Percentiles rank a stretch among this genome's conserved stretches.
Evolutionary conservation across 2,113 vertebrate genomes (phyloP).

Genomic region (Mandrillus leucophaeus): DNA sequence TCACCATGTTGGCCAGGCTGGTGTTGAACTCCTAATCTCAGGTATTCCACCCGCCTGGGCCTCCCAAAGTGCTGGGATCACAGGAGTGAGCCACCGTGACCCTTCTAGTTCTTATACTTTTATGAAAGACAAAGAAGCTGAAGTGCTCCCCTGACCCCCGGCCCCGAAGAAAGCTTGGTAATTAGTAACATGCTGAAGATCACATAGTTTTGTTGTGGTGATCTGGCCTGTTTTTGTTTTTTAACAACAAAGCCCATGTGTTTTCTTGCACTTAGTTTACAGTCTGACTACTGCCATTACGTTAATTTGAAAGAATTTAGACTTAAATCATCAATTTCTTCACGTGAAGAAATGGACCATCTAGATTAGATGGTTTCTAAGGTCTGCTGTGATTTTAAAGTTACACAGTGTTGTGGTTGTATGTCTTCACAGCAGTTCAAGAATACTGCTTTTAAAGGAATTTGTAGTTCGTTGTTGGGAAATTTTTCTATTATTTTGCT

Average conservation of each 20-base stretch:
- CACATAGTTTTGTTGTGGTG: not conserved
- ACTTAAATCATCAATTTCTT: not conserved
- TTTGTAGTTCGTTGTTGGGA: not conserved
- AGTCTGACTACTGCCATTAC: not conserved
- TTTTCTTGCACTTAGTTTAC: not conserved
- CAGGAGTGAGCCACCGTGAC: too few species aligned
- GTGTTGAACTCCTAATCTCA: too few species aligned
- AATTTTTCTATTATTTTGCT: slow-evolving; percentile 8
- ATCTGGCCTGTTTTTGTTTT: not conserved
- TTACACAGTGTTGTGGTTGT: not conserved
- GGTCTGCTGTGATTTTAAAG: not conserved
- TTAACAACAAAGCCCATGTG: not conserved
- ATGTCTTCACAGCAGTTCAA: not conserved
- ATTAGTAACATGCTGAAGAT: not conserved
- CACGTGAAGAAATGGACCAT: not conserved
- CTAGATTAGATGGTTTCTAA: not conserved
- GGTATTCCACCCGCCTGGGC: too few species aligned
- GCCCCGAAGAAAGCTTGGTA: not conserved
- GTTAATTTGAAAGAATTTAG: slow-evolving; percentile 38
- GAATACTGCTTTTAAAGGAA: not conserved
- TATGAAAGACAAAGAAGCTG: not conserved
- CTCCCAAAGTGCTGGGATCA: too few species aligned
- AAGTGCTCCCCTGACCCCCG: not conserved
- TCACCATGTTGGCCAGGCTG: too few species aligned
- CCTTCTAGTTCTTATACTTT: not conserved